Conservation (phyloP, 2,888 invertebrate species). For the Octodonta nipae region DNA sequence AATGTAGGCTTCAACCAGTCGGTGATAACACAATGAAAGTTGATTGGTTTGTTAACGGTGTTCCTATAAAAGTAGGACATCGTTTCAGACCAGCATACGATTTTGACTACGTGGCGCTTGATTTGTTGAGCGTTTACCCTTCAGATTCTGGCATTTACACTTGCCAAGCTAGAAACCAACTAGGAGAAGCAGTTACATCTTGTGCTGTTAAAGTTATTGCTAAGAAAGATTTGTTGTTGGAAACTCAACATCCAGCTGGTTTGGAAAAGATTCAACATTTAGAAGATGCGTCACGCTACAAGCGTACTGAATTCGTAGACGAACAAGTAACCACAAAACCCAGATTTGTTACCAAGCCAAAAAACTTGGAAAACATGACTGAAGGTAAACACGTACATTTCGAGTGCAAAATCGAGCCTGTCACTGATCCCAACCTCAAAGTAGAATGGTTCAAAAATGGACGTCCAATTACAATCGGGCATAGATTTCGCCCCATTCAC, state of each 20-base stretch:
- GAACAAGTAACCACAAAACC: constrained; percentile 74
- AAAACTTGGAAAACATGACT: constrained; percentile 68
- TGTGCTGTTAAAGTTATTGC: constrained; percentile 81
- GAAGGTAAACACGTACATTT: constrained; percentile 93
- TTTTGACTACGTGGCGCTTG: constrained; percentile 93
- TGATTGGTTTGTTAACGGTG: constrained; percentile 93
- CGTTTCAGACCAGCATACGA: constrained; percentile 92
- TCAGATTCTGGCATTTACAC: constrained; percentile 93
- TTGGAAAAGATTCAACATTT: constrained; percentile 83
- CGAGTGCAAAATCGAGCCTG: constrained; percentile 92
- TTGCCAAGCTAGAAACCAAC: constrained; percentile 84
- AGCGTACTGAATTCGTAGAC: constrained; percentile 66
- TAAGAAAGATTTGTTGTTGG: constrained; percentile 74
- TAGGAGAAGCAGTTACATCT: constrained; percentile 88
- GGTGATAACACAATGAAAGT: constrained; percentile 85
- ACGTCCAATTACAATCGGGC: constrained; percentile 82
- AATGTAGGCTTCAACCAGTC: constrained; percentile 80
- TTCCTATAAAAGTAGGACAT: constrained; percentile 81
- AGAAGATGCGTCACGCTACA: constrained; percentile 76
- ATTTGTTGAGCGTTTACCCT: constrained; percentile 91
- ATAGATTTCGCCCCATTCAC: constrained; percentile 89
- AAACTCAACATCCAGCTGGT: constrained; percentile 82
- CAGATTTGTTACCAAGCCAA: constrained; percentile 73
- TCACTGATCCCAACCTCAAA: constrained; percentile 89
- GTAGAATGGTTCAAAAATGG: constrained; percentile 97